Evolutionary conservation across 53 echinoderm and acorn worm species (phyloP).

Genomic region (Echinarachnius parma): DNA sequence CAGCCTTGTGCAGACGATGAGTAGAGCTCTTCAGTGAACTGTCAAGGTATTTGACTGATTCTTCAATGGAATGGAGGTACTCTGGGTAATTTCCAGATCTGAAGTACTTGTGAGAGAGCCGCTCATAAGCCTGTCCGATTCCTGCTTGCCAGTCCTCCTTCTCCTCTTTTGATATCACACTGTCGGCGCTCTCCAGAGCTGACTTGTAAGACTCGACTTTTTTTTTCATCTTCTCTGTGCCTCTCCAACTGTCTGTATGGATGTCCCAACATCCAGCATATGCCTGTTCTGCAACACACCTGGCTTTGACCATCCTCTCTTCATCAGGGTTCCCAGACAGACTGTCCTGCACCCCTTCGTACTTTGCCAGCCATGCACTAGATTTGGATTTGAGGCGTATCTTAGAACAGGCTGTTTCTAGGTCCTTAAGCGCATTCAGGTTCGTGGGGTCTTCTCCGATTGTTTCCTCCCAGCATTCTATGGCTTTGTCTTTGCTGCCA

Average conservation of each 20-base stretch:
- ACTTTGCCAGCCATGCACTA: not conserved
- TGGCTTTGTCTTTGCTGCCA: not conserved
- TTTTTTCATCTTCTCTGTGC: not conserved
- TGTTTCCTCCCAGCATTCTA: slow-evolving; percentile 12
- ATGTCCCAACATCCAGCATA: slow-evolving; percentile 28
- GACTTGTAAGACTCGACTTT: not conserved
- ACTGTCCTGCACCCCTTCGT: not conserved
- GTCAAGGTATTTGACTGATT: slow-evolving; percentile 5
- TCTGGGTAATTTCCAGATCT: not conserved
- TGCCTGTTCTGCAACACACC: slow-evolving; percentile 21
- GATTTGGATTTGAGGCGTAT: not conserved
- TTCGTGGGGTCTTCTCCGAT: slow-evolving; percentile 26
- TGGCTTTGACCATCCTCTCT: slow-evolving; percentile 8
- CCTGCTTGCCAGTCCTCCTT: slow-evolving; percentile 30
- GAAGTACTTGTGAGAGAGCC: slow-evolving; percentile 20
- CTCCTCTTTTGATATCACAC: slow-evolving; percentile 15
- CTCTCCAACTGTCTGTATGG: slow-evolving; percentile 17
- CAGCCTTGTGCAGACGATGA: slow-evolving; percentile 9
- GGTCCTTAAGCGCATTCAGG: slow-evolving; percentile 33
- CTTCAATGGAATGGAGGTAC: not conserved
- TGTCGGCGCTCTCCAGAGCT: slow-evolving; percentile 2
- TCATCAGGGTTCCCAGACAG: slow-evolving; percentile 4
- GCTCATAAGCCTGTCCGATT: slow-evolving; percentile 29
- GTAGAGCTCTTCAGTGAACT: not conserved
- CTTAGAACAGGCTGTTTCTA: slow-evolving; percentile 7